Evolutionary conservation across 2,888 invertebrate genomes (phyloP), one percentile per base, ranked within the genome.

Genomic region (Melikaiella ostensackeni): DNA sequence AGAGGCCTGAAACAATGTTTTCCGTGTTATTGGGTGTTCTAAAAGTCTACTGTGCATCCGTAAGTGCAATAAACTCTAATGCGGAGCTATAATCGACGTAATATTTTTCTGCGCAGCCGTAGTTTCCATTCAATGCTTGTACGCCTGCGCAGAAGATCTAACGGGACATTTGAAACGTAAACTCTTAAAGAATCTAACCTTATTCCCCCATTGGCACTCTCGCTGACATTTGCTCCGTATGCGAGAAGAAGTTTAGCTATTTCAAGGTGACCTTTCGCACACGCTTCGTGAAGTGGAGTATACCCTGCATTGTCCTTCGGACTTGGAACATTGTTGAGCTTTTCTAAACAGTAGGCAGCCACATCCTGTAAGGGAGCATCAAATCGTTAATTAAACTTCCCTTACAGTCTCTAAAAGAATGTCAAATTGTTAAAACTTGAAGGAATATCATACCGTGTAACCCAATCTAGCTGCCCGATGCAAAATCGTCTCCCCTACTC

Each of bases 251-350:
- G 93, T 84, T 96, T 94, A 2, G 97, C 97, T 83, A 98, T 97
- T 85, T 96, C 95, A 70, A 98, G 93, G 90, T 98, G 96, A 6
- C 98, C 98, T 85, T 96, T 95, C 4, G 97, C 95, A 86, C 98
- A 97, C 11, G 98, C 97, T 88, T 98, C 98, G 91, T 98, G 98
- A 42, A 98, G 92, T 0, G 98, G 97, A 1, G 98, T 98, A 88
- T 97, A 97, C 0, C 97, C 97, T 1, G 98, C 98, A 91, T 98
- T 98, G 90, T 98, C 98, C 88, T 96, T 96, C 0, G 96, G 96
- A 85, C 97, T 96, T 1, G 98, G 96, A 81, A 95, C 94, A 84
- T 95, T 95, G 82, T 95, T 95, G 92, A 97, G 94, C 88, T 96
- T 96, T 90, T 98, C 97, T 87, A 98, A 92, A 89, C 98, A 98